Base-by-base conservation (phyloP, 2,113 vertebrate genomes). In the Oncorhynchus nerka region DNA sequence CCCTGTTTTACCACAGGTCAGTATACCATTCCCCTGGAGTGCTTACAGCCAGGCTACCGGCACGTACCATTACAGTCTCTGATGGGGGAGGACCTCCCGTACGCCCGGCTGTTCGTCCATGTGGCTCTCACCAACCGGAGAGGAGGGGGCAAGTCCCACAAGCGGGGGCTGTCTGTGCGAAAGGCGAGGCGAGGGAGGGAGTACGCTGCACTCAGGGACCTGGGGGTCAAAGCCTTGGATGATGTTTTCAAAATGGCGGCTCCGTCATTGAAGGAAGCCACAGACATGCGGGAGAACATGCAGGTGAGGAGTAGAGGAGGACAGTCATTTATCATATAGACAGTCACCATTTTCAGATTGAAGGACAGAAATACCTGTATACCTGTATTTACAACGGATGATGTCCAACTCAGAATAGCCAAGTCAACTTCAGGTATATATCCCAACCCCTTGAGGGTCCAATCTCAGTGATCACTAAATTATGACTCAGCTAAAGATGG, bases 91-190 rank as follows among this genome's bases (percentile, higher is more conserved):
- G 87, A 93, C 22, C 92, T 97, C 32, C 89, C 93, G 3, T 94
- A 97, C 30, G 92, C 97, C 49, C 94, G 92, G 61, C 84, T 98
- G 24, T 98, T 98, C 6, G 95, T 98, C 75, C 97, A 98, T 0
- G 97, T 98, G 91, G 97, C 97, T 5, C 96, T 98, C 68, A 98
- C 97, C 76, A 97, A 97, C 90, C 93, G 97, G 3, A 93, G 97
- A 87, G 97, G 97, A 78, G 97, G 97, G 28, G 97, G 97, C 55
- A 98, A 98, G 75, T 95, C 97, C 78, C 96, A 97, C 82, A 98
- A 98, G 76, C 89, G 97, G 70, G 97, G 97, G 34, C 94, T 97
- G 61, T 98, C 97, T 1, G 96, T 98, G 82, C 91, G 97, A 20
- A 98, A 97, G 86, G 95, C 95, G 73, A 94, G 95, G 84, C 96